A percentile compares a stretch with the other conserved stretches of the same genome.
Conservation (phyloP, 1,140 invertebrate species). For the Meloidogyne hapla region DNA sequence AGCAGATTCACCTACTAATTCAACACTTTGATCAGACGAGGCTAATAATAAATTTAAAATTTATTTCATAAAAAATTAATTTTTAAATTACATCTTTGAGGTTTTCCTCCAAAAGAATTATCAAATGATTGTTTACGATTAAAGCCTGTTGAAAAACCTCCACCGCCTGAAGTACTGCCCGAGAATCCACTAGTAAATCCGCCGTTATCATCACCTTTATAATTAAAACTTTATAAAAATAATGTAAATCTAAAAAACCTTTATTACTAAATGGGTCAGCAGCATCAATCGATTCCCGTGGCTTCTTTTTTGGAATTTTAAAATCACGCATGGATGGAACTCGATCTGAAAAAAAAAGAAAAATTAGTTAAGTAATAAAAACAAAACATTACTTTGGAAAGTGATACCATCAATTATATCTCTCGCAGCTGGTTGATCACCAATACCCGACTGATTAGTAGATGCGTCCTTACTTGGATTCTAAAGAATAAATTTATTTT, state of each 20-base stretch:
- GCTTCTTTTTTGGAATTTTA: slow-evolving; percentile 23
- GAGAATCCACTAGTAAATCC: neutral
- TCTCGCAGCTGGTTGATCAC: neutral
- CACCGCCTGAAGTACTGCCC: too few relatives aligned
- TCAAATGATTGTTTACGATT: neutral
- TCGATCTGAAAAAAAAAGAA: neutral
- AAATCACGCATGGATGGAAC: slow-evolving; percentile 6
- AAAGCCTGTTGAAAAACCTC: too few relatives aligned
- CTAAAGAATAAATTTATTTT: neutral
- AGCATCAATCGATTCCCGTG: neutral
- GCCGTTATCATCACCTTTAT: neutral
- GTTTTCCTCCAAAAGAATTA: neutral
- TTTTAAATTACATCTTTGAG: neutral
- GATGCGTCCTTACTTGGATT: neutral
- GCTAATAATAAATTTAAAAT: neutral
- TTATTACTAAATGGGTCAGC: neutral
- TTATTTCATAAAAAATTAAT: neutral
- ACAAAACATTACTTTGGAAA: slow-evolving; percentile 1
- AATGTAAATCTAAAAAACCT: neutral
- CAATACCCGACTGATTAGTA: neutral
- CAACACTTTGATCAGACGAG: neutral
- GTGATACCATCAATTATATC: neutral
- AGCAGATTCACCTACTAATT: neutral
- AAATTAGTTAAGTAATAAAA: neutral
- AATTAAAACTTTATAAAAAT: neutral